A percentile compares a stretch with the other conserved stretches of the same genome.
Conservation (phyloP, 2,888 invertebrate genomes). For the Rhyacophila evoluta region DNA sequence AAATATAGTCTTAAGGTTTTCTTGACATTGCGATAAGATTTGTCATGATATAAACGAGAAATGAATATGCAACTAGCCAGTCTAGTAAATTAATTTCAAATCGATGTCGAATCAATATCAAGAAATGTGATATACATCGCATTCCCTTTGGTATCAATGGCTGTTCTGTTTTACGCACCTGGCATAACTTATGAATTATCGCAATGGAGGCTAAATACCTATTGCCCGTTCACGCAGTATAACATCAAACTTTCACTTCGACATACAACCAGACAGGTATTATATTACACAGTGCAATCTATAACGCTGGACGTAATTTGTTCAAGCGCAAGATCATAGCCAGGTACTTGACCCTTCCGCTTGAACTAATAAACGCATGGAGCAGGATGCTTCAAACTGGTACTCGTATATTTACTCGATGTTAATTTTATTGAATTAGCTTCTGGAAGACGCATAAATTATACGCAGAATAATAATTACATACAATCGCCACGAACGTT, state of each 20-base stretch:
- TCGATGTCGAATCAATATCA: too few relatives aligned
- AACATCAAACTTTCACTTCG: conserved; percentile 52
- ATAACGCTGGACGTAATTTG: not conserved
- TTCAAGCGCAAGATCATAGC: not conserved
- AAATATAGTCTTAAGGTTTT: too few relatives aligned
- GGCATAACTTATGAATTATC: not conserved
- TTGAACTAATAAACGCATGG: conserved; percentile 10
- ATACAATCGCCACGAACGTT: not conserved
- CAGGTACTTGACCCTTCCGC: not conserved
- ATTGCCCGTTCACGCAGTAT: conserved; percentile 19
- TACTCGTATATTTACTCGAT: not conserved
- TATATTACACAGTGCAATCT: not conserved
- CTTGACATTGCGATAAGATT: too few relatives aligned
- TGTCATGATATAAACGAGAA: too few relatives aligned
- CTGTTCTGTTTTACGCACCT: not conserved
- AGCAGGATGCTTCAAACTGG: not conserved
- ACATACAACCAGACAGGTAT: conserved; percentile 39
- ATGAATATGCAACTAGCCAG: too few relatives aligned
- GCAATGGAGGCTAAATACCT: not conserved
- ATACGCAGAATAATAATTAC: not conserved
- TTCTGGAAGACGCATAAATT: not conserved
- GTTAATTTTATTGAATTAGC: not conserved
- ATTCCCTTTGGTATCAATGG: not conserved
- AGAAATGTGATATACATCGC: not conserved
- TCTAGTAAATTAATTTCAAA: too few relatives aligned